phyloP scores from a whole-genome alignment of 2,113 vertebrate species.

The Oreochromis spilurus region DNA sequence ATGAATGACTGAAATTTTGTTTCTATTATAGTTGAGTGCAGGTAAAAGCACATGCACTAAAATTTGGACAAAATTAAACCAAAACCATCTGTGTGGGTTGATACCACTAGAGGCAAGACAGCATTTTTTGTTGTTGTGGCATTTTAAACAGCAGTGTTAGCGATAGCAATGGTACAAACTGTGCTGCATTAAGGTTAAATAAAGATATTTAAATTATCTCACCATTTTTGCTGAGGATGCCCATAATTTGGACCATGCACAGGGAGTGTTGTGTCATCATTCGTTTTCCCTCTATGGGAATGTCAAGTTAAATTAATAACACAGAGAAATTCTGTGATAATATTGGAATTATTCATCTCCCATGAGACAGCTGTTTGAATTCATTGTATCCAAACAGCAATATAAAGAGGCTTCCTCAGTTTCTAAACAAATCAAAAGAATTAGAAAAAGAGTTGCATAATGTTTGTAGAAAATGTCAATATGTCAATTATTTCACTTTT shows the following conservation, averaged over 20 bases:
- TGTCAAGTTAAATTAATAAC: not conserved
- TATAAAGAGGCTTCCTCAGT: not conserved
- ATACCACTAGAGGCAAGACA: not conserved
- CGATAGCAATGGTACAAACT: not conserved
- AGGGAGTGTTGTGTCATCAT: not conserved
- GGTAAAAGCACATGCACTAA: not conserved
- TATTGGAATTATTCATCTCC: not conserved
- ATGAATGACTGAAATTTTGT: not conserved
- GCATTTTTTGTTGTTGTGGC: not conserved
- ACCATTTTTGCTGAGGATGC: not conserved
- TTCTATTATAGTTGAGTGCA: not conserved
- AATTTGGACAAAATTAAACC: not conserved
- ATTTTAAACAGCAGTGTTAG: not conserved
- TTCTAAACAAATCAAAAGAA: not conserved
- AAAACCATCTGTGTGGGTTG: not conserved
- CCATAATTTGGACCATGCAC: not conserved
- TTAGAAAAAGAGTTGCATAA: constrained; percentile 22
- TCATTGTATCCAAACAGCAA: not conserved
- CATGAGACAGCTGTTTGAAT: not conserved
- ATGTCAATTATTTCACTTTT: constrained; percentile 48
- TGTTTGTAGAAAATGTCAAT: constrained; percentile 51
- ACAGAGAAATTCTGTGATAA: not conserved
- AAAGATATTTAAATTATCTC: not conserved
- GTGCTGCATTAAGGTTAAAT: not conserved
- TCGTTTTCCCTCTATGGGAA: not conserved